Conservation (phyloP, 2,888 invertebrate species). For the Oegoconia quadripuncta region DNA sequence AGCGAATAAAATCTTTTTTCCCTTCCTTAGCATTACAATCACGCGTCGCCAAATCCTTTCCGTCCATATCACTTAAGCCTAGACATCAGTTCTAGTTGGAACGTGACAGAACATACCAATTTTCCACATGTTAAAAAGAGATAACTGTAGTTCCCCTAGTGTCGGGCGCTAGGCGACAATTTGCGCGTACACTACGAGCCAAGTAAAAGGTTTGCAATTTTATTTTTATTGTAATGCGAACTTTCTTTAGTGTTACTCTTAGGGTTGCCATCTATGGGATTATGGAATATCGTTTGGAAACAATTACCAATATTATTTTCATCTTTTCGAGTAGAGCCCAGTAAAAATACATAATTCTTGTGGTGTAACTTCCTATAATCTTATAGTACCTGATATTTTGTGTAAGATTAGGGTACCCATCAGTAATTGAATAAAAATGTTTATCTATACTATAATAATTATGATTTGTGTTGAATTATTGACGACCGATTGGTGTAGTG, state of each 20-base stretch:
- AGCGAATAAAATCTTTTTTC: slow-evolving; percentile 23
- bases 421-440: too few species aligned
- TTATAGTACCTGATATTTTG: too few species aligned
- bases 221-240: slow-evolving; percentile 65
- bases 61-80: slow-evolving; percentile 45
- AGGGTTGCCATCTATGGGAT: too few species aligned
- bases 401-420: too few species aligned
- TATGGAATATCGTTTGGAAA: too few species aligned
- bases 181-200: slow-evolving; percentile 37
- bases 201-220: slow-evolving; percentile 55
- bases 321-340: too few species aligned
- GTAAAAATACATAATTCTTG: too few species aligned
- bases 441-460: too few species aligned
- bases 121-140: slow-evolving; percentile 24
- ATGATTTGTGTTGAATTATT: too few species aligned
- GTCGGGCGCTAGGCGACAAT: slow-evolving; percentile 29
- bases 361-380: too few species aligned
- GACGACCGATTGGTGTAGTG: too few species aligned
- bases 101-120: slow-evolving; percentile 11
- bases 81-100: slow-evolving; percentile 22
- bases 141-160: slow-evolving; percentile 23
- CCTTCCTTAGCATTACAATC: slow-evolving; percentile 41
- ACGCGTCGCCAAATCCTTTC: slow-evolving; percentile 47
- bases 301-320: too few species aligned
- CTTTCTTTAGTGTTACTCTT: slow-evolving; percentile 41